phyloP scores from a whole-genome alignment of 2,797 vertebrate species.

The Coreius guichenoti region DNA sequence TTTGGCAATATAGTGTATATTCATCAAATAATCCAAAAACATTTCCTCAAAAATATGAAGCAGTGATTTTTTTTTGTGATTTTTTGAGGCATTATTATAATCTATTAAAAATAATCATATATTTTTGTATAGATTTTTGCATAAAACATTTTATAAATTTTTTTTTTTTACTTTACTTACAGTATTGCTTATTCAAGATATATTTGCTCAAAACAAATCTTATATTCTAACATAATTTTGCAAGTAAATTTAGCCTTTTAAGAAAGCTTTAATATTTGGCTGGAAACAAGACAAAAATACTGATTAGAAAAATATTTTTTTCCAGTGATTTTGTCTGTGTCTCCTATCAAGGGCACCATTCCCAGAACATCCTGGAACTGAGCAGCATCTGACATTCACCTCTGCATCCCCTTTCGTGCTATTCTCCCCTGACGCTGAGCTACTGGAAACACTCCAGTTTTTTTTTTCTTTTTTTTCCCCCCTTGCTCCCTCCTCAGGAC shows the following conservation, averaged over 20 bases:
- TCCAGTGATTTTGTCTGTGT: slow-evolving; percentile 17
- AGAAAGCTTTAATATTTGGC: not conserved
- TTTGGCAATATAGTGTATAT: too few relatives aligned
- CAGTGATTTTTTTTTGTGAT: too few relatives aligned
- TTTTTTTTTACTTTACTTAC: too few relatives aligned
- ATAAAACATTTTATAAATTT: too few relatives aligned
- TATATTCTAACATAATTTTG: not conserved
- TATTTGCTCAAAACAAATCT: not conserved
- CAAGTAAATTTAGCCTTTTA: not conserved
- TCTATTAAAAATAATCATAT: too few relatives aligned
- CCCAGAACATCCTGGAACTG: slow-evolving; percentile 26
- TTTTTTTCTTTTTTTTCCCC: not conserved
- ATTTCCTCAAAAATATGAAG: too few relatives aligned
- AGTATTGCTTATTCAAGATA: too few relatives aligned
- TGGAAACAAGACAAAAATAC: not conserved
- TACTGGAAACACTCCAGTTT: slow-evolving; percentile 36
- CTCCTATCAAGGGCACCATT: slow-evolving; percentile 33
- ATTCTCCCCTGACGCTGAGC: slow-evolving; percentile 34
- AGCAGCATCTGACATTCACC: slow-evolving; percentile 43
- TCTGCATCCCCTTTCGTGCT: not conserved
- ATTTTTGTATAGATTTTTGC: too few relatives aligned
- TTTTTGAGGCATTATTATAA: too few relatives aligned
- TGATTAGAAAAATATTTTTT: not conserved
- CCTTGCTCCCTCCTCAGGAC: slow-evolving; percentile 29
- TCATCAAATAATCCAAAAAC: too few relatives aligned